Percentiles rank a stretch among this genome's conserved stretches.
Evolutionary conservation across 1,140 invertebrate species (phyloP).

Genomic region (Papilio glaucus): DNA sequence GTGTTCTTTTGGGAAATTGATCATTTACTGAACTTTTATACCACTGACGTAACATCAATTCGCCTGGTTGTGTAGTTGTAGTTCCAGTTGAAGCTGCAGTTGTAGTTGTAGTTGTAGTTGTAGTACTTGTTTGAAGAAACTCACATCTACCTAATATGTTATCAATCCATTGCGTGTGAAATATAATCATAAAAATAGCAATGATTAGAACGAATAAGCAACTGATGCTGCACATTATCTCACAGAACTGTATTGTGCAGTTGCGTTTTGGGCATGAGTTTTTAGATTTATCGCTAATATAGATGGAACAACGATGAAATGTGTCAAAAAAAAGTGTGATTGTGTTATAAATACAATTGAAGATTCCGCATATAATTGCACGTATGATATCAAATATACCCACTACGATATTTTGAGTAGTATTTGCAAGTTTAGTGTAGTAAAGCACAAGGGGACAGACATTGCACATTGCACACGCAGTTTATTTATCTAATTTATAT

Average conservation of each 20-base stretch:
- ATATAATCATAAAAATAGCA: conserved; percentile 25
- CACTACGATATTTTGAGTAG: conserved; percentile 32
- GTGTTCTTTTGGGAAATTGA: no score
- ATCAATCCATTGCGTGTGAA: conserved; percentile 33
- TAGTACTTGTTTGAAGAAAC: background rate
- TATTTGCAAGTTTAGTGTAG: conserved; percentile 15
- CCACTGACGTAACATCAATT: background rate
- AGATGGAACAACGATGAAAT: background rate
- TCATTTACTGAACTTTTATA: no score
- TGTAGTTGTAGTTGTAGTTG: background rate
- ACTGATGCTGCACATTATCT: conserved; percentile 34
- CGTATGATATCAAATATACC: background rate
- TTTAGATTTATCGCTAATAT: conserved; percentile 11
- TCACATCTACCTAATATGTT: conserved; percentile 4
- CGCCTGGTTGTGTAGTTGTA: no score
- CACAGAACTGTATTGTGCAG: background rate
- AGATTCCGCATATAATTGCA: conserved; percentile 18
- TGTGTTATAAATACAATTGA: conserved; percentile 6
- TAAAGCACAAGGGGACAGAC: conserved; percentile 29
- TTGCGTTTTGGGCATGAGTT: background rate
- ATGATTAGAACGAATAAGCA: conserved; percentile 6
- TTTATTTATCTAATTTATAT: conserved; percentile 22
- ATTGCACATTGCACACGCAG: conserved; percentile 29
- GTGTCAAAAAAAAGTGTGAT: background rate
- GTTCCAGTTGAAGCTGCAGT: no score